These are phyloP conservation scores for Aphaenogaster rudis DNA, from an alignment of 1,140 invertebrate species.

Conservation along the genomic window DNA sequence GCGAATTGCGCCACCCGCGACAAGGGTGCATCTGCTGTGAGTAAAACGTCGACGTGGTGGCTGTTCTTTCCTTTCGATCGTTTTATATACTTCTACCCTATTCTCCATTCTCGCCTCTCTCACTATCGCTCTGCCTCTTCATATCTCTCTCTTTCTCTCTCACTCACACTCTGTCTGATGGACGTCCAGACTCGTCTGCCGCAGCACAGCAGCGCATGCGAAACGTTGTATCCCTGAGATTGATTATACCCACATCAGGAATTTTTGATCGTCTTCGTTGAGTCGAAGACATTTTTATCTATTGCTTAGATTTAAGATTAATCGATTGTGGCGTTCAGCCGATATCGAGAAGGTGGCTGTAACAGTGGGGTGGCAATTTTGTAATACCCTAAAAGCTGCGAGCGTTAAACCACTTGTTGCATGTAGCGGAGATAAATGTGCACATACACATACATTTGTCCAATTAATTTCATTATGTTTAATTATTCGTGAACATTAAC, in stretches of 20 bases:
- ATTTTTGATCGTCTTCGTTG: constrained; percentile 22
- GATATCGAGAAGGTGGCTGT: constrained; percentile 39
- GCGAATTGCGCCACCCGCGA: constrained; percentile 85
- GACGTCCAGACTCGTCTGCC: constrained; percentile 55
- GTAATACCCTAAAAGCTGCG: neutral
- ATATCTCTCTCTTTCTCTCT: neutral
- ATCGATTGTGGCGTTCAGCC: constrained; percentile 30
- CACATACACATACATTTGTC: neutral
- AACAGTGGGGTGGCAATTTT: neutral
- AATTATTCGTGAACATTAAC: neutral
- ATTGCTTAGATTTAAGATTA: constrained; percentile 34
- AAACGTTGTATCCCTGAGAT: constrained; percentile 42
- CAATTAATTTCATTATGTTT: neutral
- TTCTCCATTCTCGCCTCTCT: constrained; percentile 3
- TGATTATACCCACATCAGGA: constrained; percentile 33
- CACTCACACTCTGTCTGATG: constrained; percentile 30
- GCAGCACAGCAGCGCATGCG: constrained; percentile 67
- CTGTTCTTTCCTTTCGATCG: constrained; percentile 35
- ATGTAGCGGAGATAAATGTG: constrained; percentile 13
- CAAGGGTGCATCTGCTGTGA: constrained; percentile 86
- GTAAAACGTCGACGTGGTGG: constrained; percentile 79
- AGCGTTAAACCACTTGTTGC: constrained; percentile 42
- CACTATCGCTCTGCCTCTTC: constrained; percentile 40
- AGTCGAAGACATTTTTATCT: constrained; percentile 18
- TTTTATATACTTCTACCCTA: constrained; percentile 18